Base-by-base conservation (phyloP, 2,113 vertebrate species). In the Gasterosteus nipponicus region DNA sequence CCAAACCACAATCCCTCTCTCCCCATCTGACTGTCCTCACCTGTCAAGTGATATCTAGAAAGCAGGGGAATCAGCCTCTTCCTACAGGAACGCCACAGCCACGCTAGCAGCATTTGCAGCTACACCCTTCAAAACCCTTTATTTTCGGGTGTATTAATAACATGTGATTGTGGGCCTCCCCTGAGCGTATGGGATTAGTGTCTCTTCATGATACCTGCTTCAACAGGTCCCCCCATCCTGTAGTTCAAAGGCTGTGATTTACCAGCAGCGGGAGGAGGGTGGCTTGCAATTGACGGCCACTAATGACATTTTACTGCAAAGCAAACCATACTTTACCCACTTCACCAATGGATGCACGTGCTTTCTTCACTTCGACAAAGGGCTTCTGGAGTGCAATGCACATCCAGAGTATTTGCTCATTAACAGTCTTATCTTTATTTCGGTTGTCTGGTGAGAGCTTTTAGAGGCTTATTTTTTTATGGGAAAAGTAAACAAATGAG, bases 111-210 rank as follows among this genome's bases (percentile, higher is more conserved):
- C 57, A 38, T 38, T 70, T 19, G 31, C 81, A 87, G 76, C 63
- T 79, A 87, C 84, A 91, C 77, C 65, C 74, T 74, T 88, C 84
- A 78, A 84, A 86, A 85, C 65, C 65, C 69, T 73, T 68, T 61
- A 4, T 73, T 81, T 38, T 74, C 62, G 85, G 78, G 59, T 77
- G 56, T 80, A 79, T 85, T 83, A 83, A 56, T 73, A 67, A 65
- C 47, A 85, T 87, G 82, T 78, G 73, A 86, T 81, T 80, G 78
- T 14, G 29, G 56, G 49, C 35, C 63, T 64, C 68, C 76, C 65
- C 51, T 49, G 74, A 78, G 73, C n/a, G 3, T 59, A 84, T 80
- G 83, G 67, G 74, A 75, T 69, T 53, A 19, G 54, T 61, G 57
- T 69, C 29, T 79, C 46, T 76, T 56, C 78, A 15, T 57, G 62